Base-by-base conservation (phyloP, 2,888 invertebrate genomes). In the Ditylenchus weischeri region DNA sequence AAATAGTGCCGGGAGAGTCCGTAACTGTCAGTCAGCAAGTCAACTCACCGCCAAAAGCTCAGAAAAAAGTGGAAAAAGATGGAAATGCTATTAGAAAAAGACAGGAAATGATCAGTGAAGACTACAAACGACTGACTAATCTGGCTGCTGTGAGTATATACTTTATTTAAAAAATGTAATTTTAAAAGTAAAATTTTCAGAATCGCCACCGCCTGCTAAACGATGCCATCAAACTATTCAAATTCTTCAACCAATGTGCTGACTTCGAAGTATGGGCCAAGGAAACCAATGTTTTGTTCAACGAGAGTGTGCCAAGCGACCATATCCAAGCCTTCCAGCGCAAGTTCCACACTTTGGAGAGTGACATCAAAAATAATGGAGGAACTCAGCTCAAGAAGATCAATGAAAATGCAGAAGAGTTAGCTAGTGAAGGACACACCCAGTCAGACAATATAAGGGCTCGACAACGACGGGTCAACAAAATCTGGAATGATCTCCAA, bases 231-330 rank as follows among this genome's bases (percentile, higher is more conserved):
- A 88, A 91, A 76, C 86, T 95, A 57, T 94, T 91, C 85, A 90
- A 90, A 64, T 94, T 96, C 87, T 93, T 92, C 85, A 89, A 91
- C 13, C 95, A 96, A 83, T 96, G 96, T 84, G 94, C 95, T 80
- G 93, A 93, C 85, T 94, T 98, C 83, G 94, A 95, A 84, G 89
- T 89, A 77, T 98, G 96, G 95, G 93, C 95, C 85, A 90, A 90
- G 79, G 95, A 95, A 51, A 93, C 93, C 76, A 93, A 94, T 83
- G 89, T 90, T 81, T 88, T 93, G 86, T 86, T 93, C 65, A 86
- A 90, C 57, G 87, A 90, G 5, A 90, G 91, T 62, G 93, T 93
- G 71, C 88, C 89, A 0, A 88, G 89, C 18, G 93, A 94, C 73
- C 91, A 90, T 77, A 43, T 43, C 15, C 92, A 92, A 77, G 91